Evolutionary conservation across 1,140 invertebrate species (phyloP).

Genomic region (Pachypeltis micranthus): DNA sequence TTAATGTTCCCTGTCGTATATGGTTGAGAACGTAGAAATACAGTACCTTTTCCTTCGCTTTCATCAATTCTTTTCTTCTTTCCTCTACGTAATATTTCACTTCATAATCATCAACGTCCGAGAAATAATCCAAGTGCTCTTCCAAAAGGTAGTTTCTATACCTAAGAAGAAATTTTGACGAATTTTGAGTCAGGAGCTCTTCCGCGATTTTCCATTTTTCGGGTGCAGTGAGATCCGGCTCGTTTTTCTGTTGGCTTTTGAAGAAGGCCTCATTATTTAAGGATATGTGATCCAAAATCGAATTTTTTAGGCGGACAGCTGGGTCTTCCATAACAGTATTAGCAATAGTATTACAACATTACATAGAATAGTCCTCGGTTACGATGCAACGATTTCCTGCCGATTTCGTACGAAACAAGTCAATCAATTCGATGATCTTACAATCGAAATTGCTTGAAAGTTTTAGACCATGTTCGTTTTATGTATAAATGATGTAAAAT

Average conservation of each 20-base stretch:
- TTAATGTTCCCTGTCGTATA: no score
- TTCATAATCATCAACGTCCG: conserved; percentile 38
- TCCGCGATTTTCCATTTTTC: conserved; percentile 59
- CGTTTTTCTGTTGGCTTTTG: conserved; percentile 58
- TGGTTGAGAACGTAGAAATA: no score
- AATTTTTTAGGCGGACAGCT: not conserved
- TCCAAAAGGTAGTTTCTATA: conserved; percentile 60
- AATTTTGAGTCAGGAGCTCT: conserved; percentile 50
- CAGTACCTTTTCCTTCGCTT: conserved; percentile 11
- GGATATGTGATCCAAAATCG: conserved; percentile 21
- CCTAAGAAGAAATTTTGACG: conserved; percentile 53
- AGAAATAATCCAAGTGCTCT: conserved; percentile 56
- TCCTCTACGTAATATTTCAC: conserved; percentile 44
- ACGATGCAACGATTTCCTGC: no score
- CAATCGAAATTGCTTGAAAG: no score
- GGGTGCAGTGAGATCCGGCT: conserved; percentile 50
- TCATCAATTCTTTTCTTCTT: not conserved
- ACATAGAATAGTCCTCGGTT: no score
- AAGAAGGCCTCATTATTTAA: conserved; percentile 24
- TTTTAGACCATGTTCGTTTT: no score
- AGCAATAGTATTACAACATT: not conserved
- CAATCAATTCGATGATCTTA: no score
- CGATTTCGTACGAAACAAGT: no score
- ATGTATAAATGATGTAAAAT: no score
- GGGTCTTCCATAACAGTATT: not conserved